phyloP scores from a whole-genome alignment of 2,797 vertebrate species.

The Echeneis naucrates region DNA sequence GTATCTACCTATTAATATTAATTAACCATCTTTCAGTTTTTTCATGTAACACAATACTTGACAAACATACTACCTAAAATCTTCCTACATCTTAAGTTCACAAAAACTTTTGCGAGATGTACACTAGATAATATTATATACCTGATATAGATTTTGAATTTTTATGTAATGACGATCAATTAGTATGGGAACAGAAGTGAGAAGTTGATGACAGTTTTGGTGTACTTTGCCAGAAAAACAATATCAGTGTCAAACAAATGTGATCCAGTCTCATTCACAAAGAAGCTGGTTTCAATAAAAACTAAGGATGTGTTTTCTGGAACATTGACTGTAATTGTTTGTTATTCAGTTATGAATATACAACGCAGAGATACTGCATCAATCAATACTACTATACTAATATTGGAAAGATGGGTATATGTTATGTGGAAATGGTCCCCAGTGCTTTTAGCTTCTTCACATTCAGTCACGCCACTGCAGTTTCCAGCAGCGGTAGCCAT shows the following conservation, averaged over 20 bases:
- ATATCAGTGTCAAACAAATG: too few species aligned
- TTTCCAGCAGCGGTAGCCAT: too few species aligned
- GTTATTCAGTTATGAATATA: constrained; percentile 1
- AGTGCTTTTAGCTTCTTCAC: background rate
- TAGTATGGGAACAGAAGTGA: background rate
- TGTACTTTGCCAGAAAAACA: background rate
- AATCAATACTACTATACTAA: background rate
- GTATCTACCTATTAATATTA: background rate
- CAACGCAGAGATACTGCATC: background rate
- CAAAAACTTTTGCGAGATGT: background rate
- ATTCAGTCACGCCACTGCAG: too few species aligned
- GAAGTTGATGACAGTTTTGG: background rate
- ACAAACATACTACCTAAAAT: background rate
- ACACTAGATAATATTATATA: background rate
- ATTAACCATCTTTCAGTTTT: too few species aligned
- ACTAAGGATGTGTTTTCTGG: background rate
- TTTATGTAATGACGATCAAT: background rate
- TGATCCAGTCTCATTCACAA: background rate
- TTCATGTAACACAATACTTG: background rate
- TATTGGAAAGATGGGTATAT: background rate
- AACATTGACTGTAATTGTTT: background rate
- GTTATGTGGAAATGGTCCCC: background rate
- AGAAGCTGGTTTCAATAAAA: background rate
- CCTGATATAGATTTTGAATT: too few species aligned
- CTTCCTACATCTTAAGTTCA: background rate